Base-by-base conservation (phyloP, 1,140 invertebrate genomes). In the Neotoxoptera formosana region DNA sequence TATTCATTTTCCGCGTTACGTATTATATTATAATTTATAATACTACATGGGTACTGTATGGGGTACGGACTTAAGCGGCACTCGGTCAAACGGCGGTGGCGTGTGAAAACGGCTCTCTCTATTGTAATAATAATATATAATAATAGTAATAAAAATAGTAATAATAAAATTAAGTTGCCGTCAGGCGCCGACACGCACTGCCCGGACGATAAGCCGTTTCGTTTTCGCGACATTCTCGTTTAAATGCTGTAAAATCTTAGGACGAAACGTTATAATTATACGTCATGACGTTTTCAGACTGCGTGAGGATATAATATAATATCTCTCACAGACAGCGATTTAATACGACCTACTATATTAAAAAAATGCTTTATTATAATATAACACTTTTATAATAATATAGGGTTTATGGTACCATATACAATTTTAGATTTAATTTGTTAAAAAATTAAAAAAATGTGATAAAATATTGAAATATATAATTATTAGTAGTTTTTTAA, bases 71-170 rank as follows among this genome's bases (percentile, higher is more conserved):
- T 76, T 76, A 76, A 76, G 14, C 60, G 30, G 60, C 30, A 76
- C 60, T 34, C 60, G 60, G 60, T 76, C 60, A 76, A 76, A 76
- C 14, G 11, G 6, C 2, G 14, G 30, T 76, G 60, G 30, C 60
- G 60, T 76, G 60, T 76, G 60, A n/a, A 76, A 76, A 76, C 6
- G 60, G 60, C 60, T 76, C n/a, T 76, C 60, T 34, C 60, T 17
- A 41, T 41, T n/a, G 60, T n/a, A n/a, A n/a, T n/a, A n/a, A n/a
- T n/a, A n/a, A n/a, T n/a, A n/a, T n/a, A 34, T 76, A 76, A 76
- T 76, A 76, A 76, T 76, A 76, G 30, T 76, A 76, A 76, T 76
- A 76, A 76, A 76, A 76, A 76, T 76, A 76, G n/a, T 34, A 76
- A 56, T 25, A 56, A 76, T 76, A 76, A 67, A 67, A 67, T 76